These are phyloP conservation scores for Illadopsis cleaveri DNA, from an alignment of 2,113 vertebrate genomes.

Conservation along the genomic window DNA sequence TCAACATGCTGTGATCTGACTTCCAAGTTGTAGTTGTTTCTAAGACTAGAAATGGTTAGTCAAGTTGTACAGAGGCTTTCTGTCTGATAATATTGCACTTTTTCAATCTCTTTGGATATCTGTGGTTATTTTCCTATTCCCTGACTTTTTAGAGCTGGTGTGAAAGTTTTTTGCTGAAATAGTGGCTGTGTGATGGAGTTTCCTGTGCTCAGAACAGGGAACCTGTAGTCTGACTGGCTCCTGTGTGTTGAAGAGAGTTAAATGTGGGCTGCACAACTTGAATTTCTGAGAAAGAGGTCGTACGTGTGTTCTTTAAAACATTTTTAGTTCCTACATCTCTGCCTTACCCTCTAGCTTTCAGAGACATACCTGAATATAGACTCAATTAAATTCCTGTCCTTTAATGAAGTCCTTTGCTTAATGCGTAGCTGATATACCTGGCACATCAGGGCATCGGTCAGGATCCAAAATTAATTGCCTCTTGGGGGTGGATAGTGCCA, in stretches of 20 bases:
- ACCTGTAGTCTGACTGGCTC: neutral
- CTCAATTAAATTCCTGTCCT: constrained; percentile 46
- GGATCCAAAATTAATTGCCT: constrained; percentile 49
- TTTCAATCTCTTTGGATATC: neutral
- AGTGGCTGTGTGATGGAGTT: fast-evolving
- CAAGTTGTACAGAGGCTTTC: neutral
- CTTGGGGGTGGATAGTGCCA: neutral
- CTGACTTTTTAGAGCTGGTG: neutral
- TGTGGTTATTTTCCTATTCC: neutral
- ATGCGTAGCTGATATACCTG: neutral
- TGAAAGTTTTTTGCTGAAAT: neutral
- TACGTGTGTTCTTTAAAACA: neutral
- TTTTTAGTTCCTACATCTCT: neutral
- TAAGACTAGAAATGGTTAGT: neutral
- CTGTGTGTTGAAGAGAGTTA: neutral
- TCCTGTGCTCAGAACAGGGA: neutral
- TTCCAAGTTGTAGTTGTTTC: neutral
- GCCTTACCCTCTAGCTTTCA: constrained; percentile 15
- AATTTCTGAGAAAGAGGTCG: neutral
- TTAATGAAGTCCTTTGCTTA: constrained; percentile 28
- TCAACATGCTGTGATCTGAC: neutral
- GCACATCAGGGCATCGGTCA: neutral
- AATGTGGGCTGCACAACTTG: neutral
- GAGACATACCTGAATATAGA: constrained; percentile 19
- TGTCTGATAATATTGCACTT: neutral